Conservation (phyloP, 1,140 invertebrate genomes). For the Scaptodrosophila lebanonensis region DNA sequence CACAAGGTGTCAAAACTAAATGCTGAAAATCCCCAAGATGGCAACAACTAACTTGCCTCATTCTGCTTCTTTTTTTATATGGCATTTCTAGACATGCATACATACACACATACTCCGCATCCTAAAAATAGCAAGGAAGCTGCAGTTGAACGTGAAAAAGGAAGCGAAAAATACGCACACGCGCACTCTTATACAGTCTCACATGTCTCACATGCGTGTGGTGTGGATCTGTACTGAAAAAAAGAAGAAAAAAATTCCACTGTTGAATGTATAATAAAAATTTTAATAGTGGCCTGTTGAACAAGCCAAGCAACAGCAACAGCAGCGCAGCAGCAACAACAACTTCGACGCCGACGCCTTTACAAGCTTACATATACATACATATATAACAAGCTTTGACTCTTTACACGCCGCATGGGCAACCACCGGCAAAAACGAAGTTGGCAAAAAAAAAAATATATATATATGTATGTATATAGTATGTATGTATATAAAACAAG, state of each 20-base stretch:
- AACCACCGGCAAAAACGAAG: conserved; percentile 39
- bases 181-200: background rate
- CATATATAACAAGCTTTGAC: conserved; percentile 21
- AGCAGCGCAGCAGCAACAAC: conserved; percentile 19
- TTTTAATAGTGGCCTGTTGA: conserved; percentile 69
- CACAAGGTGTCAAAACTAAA: background rate
- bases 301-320: conserved; percentile 47
- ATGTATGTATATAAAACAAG: conserved; percentile 2
- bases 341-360: background rate
- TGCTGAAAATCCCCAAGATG: background rate
- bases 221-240: background rate
- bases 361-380: background rate
- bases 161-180: conserved; percentile 12
- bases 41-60: background rate
- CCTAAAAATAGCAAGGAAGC: conserved; percentile 49
- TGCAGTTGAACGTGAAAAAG: conserved; percentile 15
- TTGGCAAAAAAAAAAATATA: conserved; percentile 6
- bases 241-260: conserved; percentile 44
- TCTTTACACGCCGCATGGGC: background rate
- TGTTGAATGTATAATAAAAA: conserved; percentile 58
- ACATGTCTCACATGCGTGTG: background rate
- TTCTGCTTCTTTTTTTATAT: no score
- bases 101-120: background rate
- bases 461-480: background rate
- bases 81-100: no score